These are phyloP conservation scores for Notoglanidium macrostoma DNA, from an alignment of 2,797 vertebrate genomes.

Conservation along the genomic window DNA sequence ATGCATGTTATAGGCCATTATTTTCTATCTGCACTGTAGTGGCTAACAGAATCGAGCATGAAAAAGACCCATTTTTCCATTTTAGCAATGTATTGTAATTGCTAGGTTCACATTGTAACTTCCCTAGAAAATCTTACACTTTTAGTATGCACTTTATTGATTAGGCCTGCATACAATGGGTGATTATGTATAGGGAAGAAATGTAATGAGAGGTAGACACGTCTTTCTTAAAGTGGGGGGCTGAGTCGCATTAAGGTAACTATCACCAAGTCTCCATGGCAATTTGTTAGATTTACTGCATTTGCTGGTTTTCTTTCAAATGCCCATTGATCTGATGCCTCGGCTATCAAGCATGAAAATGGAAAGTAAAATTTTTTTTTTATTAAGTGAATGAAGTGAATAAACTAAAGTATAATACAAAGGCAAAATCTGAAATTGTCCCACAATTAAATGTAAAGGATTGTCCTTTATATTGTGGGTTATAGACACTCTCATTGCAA, in stretches of 20 bases:
- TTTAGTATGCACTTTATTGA: slow-evolving; percentile 16
- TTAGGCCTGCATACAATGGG: slow-evolving; percentile 1
- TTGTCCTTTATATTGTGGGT: slow-evolving; percentile 19
- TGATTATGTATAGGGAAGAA: background rate
- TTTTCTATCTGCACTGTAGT: slow-evolving; percentile 33
- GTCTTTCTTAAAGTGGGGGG: slow-evolving; percentile 2
- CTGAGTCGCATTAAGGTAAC: background rate
- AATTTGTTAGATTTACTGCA: slow-evolving; percentile 28
- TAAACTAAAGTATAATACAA: background rate
- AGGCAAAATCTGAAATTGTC: background rate
- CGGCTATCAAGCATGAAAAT: background rate
- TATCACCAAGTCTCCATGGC: background rate
- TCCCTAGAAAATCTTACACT: slow-evolving; percentile 12
- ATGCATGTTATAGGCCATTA: background rate
- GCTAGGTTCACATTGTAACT: slow-evolving; percentile 25
- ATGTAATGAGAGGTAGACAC: background rate
- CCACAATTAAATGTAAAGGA: background rate
- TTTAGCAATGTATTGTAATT: slow-evolving; percentile 44
- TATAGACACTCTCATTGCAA: slow-evolving; percentile 1
- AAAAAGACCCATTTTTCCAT: slow-evolving; percentile 40
- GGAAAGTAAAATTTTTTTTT: background rate
- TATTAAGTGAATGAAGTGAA: background rate
- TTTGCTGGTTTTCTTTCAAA: slow-evolving; percentile 11
- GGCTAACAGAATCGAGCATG: slow-evolving; percentile 21
- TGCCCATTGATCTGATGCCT: background rate